phyloP scores from a whole-genome alignment of 2,797 vertebrate species.

The Falco cherrug region DNA sequence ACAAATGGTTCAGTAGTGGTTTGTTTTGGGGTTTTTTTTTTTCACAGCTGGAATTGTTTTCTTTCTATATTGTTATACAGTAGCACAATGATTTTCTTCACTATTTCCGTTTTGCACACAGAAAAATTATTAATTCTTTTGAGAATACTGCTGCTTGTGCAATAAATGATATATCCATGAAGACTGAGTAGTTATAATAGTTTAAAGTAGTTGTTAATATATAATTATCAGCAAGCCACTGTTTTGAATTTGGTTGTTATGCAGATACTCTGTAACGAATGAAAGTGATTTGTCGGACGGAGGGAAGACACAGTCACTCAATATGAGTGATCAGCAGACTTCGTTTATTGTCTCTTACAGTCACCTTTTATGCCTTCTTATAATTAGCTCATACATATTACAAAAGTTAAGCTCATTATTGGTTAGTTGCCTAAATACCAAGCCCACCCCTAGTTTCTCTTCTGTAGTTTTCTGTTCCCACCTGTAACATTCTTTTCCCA shows the following conservation, averaged over 20 bases:
- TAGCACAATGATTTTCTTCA: neutral
- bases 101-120: neutral
- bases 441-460: no score
- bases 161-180: neutral
- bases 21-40: neutral
- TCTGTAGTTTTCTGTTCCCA: no score
- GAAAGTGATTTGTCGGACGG: neutral
- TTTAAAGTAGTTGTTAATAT: neutral
- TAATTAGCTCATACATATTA: no score
- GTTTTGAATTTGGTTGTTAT: neutral
- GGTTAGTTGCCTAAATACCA: no score
- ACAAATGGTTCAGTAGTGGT: neutral
- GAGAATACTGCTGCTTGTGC: neutral
- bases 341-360: no score
- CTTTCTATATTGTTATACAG: neutral
- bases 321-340: no score
- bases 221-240: neutral
- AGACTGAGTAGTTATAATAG: neutral
- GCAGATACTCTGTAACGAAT: neutral
- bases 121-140: neutral
- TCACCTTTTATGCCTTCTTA: no score
- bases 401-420: no score
- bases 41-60: neutral
- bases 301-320: no score
- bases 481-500: no score